These are phyloP conservation scores for Percina caprodes DNA, from an alignment of 2,113 vertebrate species.

Conservation along the genomic window DNA sequence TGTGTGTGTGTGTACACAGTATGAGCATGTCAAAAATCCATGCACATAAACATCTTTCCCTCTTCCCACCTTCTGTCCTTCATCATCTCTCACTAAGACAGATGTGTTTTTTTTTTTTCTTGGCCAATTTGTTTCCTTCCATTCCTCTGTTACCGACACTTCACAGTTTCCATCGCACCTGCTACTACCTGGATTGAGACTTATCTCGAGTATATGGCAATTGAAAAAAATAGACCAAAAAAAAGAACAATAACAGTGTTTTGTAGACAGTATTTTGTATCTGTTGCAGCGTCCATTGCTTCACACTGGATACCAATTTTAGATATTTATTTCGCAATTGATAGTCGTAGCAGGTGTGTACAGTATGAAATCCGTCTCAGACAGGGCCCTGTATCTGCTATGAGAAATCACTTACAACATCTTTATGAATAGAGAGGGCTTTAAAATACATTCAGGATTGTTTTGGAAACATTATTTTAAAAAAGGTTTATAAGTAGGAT, in stretches of 20 bases:
- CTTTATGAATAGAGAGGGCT: too few relatives aligned
- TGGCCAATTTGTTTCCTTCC: background rate
- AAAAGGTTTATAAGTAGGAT: too few relatives aligned
- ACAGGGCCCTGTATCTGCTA: too few relatives aligned
- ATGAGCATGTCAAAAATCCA: background rate
- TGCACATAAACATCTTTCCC: background rate
- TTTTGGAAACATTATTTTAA: background rate
- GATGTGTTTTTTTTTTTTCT: background rate
- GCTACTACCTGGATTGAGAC: slow-evolving; percentile 5
- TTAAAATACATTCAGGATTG: background rate
- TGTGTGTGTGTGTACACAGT: background rate
- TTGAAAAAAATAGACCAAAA: background rate
- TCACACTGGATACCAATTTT: background rate
- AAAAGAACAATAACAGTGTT: background rate
- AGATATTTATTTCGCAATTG: background rate
- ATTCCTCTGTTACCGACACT: background rate
- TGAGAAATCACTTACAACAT: too few relatives aligned
- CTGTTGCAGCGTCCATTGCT: background rate
- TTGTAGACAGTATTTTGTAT: background rate
- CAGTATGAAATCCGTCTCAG: too few relatives aligned
- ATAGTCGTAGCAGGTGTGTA: too few relatives aligned
- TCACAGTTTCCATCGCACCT: background rate
- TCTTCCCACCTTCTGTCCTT: background rate
- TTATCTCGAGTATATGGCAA: too few relatives aligned
- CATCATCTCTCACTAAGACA: slow-evolving; percentile 2